Evolutionary conservation across 2,888 invertebrate species (phyloP).

Genomic region (Smittia sp.): DNA sequence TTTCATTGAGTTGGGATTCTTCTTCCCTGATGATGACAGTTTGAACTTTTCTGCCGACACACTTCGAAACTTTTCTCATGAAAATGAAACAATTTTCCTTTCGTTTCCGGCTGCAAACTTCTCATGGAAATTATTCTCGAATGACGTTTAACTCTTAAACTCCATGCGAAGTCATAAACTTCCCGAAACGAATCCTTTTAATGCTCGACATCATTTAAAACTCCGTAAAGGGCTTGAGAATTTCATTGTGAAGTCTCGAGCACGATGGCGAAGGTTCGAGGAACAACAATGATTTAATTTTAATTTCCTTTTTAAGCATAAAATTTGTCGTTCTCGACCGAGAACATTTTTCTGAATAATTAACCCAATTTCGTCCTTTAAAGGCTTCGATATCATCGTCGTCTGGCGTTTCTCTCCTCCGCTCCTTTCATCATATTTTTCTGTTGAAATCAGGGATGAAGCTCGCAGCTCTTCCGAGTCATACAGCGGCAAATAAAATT

Average conservation of each 20-base stretch:
- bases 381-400: background rate
- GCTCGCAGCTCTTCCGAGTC: too few relatives aligned
- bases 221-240: background rate
- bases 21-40: too few relatives aligned
- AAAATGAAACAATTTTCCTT: too few relatives aligned
- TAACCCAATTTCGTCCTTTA: conserved; percentile 1
- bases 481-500: too few relatives aligned
- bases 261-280: background rate
- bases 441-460: background rate
- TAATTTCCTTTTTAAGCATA: background rate
- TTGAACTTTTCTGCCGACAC: too few relatives aligned
- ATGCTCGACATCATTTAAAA: background rate
- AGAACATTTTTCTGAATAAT: background rate
- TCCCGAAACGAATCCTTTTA: background rate
- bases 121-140: too few relatives aligned
- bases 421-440: background rate
- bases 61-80: too few relatives aligned
- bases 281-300: background rate
- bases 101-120: too few relatives aligned
- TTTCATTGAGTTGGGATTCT: too few relatives aligned
- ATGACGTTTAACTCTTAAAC: too few relatives aligned
- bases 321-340: background rate
- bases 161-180: too few relatives aligned
- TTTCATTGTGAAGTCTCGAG: background rate
- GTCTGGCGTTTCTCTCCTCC: background rate